Evolutionary conservation across 2,797 vertebrate genomes (phyloP).

Genomic region (Ceryle rudis): DNA sequence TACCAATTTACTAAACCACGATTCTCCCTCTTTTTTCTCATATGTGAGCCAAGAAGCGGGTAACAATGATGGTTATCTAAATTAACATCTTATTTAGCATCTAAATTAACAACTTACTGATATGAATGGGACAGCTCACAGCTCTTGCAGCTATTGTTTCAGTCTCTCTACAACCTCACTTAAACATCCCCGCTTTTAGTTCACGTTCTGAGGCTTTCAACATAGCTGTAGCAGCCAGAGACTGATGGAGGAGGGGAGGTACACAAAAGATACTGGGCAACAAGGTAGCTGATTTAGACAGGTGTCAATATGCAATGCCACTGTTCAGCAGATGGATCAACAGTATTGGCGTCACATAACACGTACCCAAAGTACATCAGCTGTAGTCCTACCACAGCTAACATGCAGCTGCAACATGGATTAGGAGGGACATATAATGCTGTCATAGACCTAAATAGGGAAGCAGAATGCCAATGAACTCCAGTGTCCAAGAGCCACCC

Average conservation of each 20-base stretch:
- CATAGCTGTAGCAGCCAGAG: neutral
- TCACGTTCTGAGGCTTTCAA: constrained; percentile 2
- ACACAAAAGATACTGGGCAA: neutral
- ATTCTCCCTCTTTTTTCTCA: neutral
- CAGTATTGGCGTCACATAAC: neutral
- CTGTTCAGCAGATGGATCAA: neutral
- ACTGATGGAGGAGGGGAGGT: accelerated
- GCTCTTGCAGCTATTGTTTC: neutral
- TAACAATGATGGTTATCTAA: neutral
- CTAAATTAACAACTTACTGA: constrained; percentile 30
- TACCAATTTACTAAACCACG: neutral
- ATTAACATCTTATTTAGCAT: too few species aligned
- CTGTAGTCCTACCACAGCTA: neutral
- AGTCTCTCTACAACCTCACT: neutral
- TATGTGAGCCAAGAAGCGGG: neutral
- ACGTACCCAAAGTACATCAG: neutral
- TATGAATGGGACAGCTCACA: neutral
- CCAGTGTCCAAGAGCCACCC: neutral
- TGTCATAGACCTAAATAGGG: neutral
- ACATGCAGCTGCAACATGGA: neutral
- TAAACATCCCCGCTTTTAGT: neutral
- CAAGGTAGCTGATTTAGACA: neutral
- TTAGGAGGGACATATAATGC: neutral
- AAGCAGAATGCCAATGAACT: neutral
- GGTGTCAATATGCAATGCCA: neutral